Percentiles rank a stretch among this genome's conserved stretches.
These are phyloP conservation scores for Amblyopsis hoosieri DNA, from an alignment of 2,797 vertebrate species.

Conservation along the genomic window DNA sequence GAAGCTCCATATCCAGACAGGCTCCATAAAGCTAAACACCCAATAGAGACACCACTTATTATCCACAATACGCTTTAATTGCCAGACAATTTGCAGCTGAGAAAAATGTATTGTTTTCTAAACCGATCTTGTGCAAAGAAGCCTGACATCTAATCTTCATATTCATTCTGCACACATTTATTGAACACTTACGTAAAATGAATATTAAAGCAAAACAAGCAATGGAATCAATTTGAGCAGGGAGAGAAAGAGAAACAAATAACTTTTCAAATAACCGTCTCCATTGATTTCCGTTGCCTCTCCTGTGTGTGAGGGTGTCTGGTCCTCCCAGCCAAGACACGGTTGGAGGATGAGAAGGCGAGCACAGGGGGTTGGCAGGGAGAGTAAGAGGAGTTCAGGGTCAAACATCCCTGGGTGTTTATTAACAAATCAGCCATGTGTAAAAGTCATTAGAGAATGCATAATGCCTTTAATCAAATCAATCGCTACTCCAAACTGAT, in stretches of 20 bases:
- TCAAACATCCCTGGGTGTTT: constrained; percentile 88
- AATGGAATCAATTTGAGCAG: constrained; percentile 74
- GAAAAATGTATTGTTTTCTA: constrained; percentile 69
- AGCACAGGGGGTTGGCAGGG: constrained; percentile 61
- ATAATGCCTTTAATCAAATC: constrained; percentile 99
- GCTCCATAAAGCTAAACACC: constrained; percentile 69
- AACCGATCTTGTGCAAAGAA: constrained; percentile 60
- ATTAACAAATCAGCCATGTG: constrained; percentile 96
- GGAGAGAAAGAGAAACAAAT: constrained; percentile 52
- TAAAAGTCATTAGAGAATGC: constrained; percentile 99
- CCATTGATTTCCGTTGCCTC: constrained; percentile 79
- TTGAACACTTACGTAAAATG: constrained; percentile 71
- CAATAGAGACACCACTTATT: constrained; percentile 63
- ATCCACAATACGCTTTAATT: constrained; percentile 75
- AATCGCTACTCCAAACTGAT: constrained; percentile 84
- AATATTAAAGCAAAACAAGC: constrained; percentile 80
- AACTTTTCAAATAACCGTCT: constrained; percentile 71
- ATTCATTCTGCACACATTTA: constrained; percentile 70
- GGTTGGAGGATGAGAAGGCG: constrained; percentile 80
- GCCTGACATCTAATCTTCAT: constrained; percentile 69
- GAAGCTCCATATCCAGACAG: constrained; percentile 72
- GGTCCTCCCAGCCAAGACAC: constrained; percentile 51
- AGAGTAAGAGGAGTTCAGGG: constrained; percentile 79
- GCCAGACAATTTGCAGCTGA: constrained; percentile 66
- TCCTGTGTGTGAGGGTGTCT: constrained; percentile 61